A percentile compares a stretch with the other conserved stretches of the same genome.
phyloP scores from a whole-genome alignment of 2,888 invertebrate species.

The Acanthopleura granulata region DNA sequence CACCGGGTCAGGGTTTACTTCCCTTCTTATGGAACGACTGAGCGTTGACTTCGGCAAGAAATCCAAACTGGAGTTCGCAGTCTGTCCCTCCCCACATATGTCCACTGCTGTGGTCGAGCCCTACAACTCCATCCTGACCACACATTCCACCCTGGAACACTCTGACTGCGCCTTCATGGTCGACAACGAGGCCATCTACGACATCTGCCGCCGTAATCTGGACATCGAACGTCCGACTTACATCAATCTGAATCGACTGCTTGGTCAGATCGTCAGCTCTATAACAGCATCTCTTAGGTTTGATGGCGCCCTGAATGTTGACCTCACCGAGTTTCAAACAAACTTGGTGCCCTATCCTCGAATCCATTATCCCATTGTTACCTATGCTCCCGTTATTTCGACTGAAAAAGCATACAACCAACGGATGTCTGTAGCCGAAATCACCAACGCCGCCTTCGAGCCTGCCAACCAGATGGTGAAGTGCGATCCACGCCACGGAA shows the following conservation, averaged over 20 bases:
- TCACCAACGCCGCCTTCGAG: slow-evolving; percentile 79
- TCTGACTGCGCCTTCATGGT: slow-evolving; percentile 41
- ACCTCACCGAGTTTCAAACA: slow-evolving; percentile 68
- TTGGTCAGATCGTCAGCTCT: slow-evolving; percentile 72
- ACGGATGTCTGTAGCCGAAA: slow-evolving; percentile 91
- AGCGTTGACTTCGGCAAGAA: slow-evolving; percentile 52
- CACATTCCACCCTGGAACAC: slow-evolving; percentile 45
- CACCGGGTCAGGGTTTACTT: too few species aligned
- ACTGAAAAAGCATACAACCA: slow-evolving; percentile 75
- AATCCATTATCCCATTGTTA: too few species aligned
- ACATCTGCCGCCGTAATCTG: too few species aligned
- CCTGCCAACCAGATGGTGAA: too few species aligned
- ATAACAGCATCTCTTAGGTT: too few species aligned
- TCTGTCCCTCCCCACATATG: slow-evolving; percentile 85
- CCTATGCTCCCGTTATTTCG: too few species aligned
- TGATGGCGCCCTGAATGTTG: slow-evolving; percentile 69
- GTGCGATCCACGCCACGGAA: too few species aligned
- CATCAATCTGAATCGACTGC: slow-evolving; percentile 90
- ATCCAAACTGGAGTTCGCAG: slow-evolving; percentile 75
- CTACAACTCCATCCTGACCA: slow-evolving; percentile 29
- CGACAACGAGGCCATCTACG: too few species aligned
- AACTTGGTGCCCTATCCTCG: too few species aligned
- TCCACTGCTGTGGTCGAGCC: slow-evolving; percentile 45
- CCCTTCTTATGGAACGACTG: slow-evolving; percentile 22
- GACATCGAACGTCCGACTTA: slow-evolving; percentile 81